Conservation (phyloP, 1,140 invertebrate species). For the Parapsyche elsis region DNA sequence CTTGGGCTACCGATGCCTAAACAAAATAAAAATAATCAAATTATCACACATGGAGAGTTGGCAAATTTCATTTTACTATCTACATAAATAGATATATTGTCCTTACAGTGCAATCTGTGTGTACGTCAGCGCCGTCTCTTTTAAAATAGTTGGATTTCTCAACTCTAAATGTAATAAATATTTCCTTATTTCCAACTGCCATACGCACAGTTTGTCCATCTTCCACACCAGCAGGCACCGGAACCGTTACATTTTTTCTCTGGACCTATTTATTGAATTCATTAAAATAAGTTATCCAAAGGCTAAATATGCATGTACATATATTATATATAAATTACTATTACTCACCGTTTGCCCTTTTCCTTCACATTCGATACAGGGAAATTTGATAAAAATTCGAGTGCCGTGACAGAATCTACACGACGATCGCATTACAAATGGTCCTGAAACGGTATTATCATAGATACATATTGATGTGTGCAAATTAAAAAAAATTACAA, state of each 20-base stretch:
- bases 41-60: no score
- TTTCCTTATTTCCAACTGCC: slow-evolving; percentile 88
- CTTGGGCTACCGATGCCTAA: slow-evolving; percentile 88
- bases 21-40: not conserved
- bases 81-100: not conserved
- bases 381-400: slow-evolving; percentile 87
- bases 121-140: slow-evolving; percentile 93
- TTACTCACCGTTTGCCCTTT: slow-evolving; percentile 84
- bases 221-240: slow-evolving; percentile 97
- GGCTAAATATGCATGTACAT: not conserved
- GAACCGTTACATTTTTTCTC: slow-evolving; percentile 89
- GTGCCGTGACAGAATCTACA: slow-evolving; percentile 94
- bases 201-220: slow-evolving; percentile 96
- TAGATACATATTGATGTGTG: not conserved
- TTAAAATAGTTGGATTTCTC: slow-evolving; percentile 91
- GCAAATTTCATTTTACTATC: not conserved
- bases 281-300: not conserved
- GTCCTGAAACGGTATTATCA: slow-evolving; percentile 78
- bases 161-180: slow-evolving; percentile 95
- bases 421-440: slow-evolving; percentile 97
- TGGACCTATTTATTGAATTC: slow-evolving; percentile 75
- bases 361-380: slow-evolving; percentile 93
- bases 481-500: not conserved
- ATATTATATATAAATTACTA: not conserved
- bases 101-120: slow-evolving; percentile 80